Conservation (phyloP, 2,888 invertebrate species). For the Megastigmus dorsalis region DNA sequence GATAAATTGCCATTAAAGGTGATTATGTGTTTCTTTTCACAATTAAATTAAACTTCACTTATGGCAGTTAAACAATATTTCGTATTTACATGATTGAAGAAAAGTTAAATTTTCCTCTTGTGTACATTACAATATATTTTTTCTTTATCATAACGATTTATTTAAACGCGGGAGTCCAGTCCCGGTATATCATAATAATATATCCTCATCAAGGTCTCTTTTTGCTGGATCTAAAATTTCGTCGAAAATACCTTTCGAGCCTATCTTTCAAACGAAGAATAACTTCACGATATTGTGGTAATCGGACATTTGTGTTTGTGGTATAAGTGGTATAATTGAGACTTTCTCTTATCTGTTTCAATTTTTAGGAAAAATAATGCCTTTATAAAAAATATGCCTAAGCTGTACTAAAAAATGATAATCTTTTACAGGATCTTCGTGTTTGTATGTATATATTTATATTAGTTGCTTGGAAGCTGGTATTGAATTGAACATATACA, state of each 20-base stretch:
- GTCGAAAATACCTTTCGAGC: constrained; percentile 3
- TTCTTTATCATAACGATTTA: constrained; percentile 28
- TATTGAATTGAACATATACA: constrained; percentile 15
- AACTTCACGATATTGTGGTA: not conserved
- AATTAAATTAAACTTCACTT: constrained; percentile 57
- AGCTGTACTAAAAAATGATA: not conserved
- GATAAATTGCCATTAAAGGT: not conserved
- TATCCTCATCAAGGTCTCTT: constrained; percentile 29
- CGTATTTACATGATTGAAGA: constrained; percentile 63
- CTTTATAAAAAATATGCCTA: not conserved
- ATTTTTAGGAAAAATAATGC: not conserved
- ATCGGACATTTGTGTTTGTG: not conserved
- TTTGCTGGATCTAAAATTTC: constrained; percentile 16
- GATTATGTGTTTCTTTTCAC: constrained; percentile 41
- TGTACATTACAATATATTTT: constrained; percentile 54
- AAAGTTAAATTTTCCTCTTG: constrained; percentile 32
- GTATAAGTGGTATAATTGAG: not conserved
- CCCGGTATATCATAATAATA: constrained; percentile 44
- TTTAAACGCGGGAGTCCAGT: constrained; percentile 47
- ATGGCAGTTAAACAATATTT: constrained; percentile 67
- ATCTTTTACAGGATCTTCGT: not conserved
- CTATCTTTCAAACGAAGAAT: not conserved
- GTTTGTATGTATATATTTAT: not conserved
- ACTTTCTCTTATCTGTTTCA: not conserved
- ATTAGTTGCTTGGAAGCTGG: constrained; percentile 18